phyloP scores from a whole-genome alignment of 1,140 invertebrate species.

The Drosophila aff. region DNA sequence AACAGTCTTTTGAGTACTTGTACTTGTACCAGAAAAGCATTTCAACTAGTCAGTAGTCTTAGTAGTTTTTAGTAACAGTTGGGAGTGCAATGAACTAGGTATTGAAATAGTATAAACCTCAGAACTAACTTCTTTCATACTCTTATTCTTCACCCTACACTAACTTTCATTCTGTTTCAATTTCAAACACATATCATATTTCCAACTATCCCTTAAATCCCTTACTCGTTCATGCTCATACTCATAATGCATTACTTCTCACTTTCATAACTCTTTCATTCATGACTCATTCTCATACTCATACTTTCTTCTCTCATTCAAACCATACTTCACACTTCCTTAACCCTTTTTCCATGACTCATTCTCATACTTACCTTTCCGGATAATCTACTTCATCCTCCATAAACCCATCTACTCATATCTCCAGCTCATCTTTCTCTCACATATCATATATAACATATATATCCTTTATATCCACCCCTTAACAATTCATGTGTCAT shows the following conservation, averaged over 20 bases:
- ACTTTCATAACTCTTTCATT: not conserved
- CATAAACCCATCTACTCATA: conserved; percentile 7
- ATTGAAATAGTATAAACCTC: conserved; percentile 2
- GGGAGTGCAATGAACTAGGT: conserved; percentile 43
- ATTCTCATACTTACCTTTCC: conserved; percentile 16
- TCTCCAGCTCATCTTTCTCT: not conserved
- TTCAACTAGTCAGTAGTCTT: conserved; percentile 51
- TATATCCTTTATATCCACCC: not conserved
- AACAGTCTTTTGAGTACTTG: conserved; percentile 6
- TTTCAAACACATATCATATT: conserved; percentile 7
- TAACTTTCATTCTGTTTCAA: not conserved
- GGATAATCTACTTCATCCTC: not conserved
- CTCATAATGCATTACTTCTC: no score
- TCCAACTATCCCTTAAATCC: not conserved
- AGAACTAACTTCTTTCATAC: conserved; percentile 1
- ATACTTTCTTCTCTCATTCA: not conserved
- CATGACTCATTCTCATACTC: conserved; percentile 18
- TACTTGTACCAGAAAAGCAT: conserved; percentile 42
- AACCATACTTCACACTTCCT: not conserved
- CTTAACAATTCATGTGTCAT: not conserved
- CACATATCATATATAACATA: conserved; percentile 6
- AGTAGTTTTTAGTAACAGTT: conserved; percentile 23
- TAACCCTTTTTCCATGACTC: conserved; percentile 20
- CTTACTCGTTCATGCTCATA: not conserved
- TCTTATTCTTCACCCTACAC: not conserved